Evolutionary conservation across 2,888 invertebrate genomes (phyloP), one percentile per base, ranked within the genome.

Genomic region (Nasonovia ribisnigri): DNA sequence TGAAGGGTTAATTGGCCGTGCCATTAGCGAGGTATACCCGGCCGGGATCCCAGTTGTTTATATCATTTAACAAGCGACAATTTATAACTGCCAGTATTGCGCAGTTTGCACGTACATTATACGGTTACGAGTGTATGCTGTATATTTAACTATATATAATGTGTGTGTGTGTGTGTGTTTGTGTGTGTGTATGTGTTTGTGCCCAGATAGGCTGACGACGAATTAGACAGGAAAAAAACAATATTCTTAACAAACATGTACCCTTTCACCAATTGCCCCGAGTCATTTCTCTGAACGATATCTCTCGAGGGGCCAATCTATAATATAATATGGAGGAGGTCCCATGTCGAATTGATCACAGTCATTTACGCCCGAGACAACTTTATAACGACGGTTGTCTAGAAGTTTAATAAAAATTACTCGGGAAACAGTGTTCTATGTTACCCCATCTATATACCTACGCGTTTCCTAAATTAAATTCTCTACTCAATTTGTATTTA

Each of bases 1-100:
- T 42, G 93, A 93, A 94, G 94, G 94, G 94, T 94, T 94, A 94
- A 94, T 94, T 94, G 94, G 94, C 92, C 94, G 86, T 90, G 89
- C 92, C 94, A 94, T 94, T 92, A 92, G 92, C 92, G 94, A 88
- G 94, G 89, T 92, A 89, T 46, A 88, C 91, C 89, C 90, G 36
- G 67, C 10, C 91, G 84, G 92, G 91, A 92, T 90, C 94, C 92
- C 91, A 90, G 89, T 94, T 94, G 91, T 94, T 94, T 92, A 92
- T 94, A 92, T 90, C 94, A 92, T 94, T 94, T 94, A 94, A 94
- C 94, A 92, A 92, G 94, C 84, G 92, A 92, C 94, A 86, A 94
- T 94, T 94, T 94, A 94, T 94, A 92, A 89, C 94, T 92, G 94
- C 91, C 94, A 92, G 67, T 11, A 24, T 48, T 48, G 67, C 48